Percentiles rank a stretch among this genome's conserved stretches.
Conservation (phyloP, 2,797 vertebrate species). For the Distichodus sexfasciatus region DNA sequence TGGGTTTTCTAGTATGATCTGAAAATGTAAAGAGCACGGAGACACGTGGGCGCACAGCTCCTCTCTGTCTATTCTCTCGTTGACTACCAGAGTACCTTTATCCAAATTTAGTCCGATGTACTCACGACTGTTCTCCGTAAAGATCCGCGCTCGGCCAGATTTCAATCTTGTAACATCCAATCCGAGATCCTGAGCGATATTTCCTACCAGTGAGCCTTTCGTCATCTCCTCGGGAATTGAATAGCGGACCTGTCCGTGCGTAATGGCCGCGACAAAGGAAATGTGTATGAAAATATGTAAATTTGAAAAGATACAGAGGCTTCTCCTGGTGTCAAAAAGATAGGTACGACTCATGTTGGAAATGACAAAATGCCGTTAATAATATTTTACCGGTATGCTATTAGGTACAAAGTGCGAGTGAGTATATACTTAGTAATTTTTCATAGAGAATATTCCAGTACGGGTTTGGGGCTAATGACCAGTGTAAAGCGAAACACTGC, state of each 20-base stretch:
- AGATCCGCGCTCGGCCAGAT: constrained; percentile 46
- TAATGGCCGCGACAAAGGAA: neutral
- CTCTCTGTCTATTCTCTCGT: constrained; percentile 68
- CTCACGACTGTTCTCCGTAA: constrained; percentile 51
- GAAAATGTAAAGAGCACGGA: constrained; percentile 66
- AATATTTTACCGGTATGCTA: no score
- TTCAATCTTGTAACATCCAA: constrained; percentile 52
- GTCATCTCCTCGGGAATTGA: constrained; percentile 56
- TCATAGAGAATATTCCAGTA: no score
- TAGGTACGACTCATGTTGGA: no score
- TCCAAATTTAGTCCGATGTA: constrained; percentile 63
- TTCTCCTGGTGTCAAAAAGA: no score
- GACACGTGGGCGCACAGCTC: constrained; percentile 62
- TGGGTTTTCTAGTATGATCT: constrained; percentile 69
- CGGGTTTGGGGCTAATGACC: neutral
- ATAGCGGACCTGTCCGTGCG: constrained; percentile 36
- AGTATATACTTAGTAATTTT: no score
- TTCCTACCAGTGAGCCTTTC: constrained; percentile 54
- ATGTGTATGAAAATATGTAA: neutral
- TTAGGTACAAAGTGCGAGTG: no score
- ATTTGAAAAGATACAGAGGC: no score
- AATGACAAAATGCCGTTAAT: no score
- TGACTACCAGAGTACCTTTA: constrained; percentile 64
- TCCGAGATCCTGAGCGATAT: constrained; percentile 53
- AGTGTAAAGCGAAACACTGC: neutral